Evolutionary conservation across 2,797 vertebrate species (phyloP).

Genomic region (Xerus rutilus): DNA sequence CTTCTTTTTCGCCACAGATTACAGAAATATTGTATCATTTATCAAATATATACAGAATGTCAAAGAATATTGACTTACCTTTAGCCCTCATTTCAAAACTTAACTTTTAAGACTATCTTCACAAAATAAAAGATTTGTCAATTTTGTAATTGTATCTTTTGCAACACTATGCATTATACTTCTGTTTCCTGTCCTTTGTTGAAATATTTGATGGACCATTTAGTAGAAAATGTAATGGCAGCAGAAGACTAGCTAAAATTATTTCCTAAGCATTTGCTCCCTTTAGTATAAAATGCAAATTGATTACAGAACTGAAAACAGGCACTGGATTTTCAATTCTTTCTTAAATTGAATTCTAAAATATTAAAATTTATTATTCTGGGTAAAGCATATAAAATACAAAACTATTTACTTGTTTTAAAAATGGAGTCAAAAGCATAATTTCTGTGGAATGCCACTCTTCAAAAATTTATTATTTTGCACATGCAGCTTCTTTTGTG

Average conservation of each 20-base stretch:
- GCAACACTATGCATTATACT: background rate
- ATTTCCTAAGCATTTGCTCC: background rate
- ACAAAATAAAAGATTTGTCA: background rate
- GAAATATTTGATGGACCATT: background rate
- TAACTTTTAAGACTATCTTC: background rate
- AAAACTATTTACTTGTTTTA: background rate
- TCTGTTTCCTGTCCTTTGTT: background rate
- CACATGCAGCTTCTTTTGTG: background rate
- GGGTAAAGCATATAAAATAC: background rate
- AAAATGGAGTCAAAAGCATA: background rate
- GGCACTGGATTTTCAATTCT: background rate
- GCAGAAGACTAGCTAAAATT: background rate
- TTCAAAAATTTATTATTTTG: background rate
- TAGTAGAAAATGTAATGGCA: background rate
- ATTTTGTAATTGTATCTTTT: background rate
- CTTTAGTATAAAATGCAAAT: background rate
- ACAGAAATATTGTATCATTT: background rate
- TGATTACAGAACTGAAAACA: background rate
- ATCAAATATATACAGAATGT: background rate
- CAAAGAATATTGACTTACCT: background rate
- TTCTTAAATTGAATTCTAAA: background rate
- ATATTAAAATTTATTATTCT: background rate
- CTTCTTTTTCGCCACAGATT: background rate
- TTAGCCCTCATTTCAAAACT: background rate
- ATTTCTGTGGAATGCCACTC: background rate